Percentiles rank a stretch among this genome's conserved stretches.
Conservation (phyloP, 37 sponge, comb jelly and placozoan genomes). For the Aphrocallistes beatrix region DNA sequence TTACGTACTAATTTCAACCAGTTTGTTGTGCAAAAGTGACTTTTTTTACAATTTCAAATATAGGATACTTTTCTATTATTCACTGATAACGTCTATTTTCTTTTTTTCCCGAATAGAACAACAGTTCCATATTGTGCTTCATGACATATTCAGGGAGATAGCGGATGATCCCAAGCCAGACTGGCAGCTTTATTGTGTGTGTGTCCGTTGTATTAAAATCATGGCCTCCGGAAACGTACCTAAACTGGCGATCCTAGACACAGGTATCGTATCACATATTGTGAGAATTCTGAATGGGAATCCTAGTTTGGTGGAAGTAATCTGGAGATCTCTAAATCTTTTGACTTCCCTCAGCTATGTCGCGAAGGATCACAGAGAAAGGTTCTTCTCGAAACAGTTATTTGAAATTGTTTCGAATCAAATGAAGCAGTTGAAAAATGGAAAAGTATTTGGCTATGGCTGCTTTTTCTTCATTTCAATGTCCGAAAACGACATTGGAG, state of each 20-base stretch:
- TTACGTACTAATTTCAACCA: too few species aligned
- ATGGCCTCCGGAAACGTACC: constrained; percentile 48
- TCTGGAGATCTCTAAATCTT: background rate
- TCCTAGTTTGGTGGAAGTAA: background rate
- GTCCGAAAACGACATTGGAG: background rate
- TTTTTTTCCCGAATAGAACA: background rate
- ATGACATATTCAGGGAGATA: background rate
- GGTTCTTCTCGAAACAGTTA: background rate
- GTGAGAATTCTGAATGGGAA: background rate
- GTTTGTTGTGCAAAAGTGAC: too few species aligned
- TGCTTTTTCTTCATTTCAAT: background rate
- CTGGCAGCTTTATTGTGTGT: constrained; percentile 22
- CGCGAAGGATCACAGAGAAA: background rate
- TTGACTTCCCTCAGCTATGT: background rate
- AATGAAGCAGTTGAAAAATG: background rate
- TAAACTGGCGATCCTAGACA: constrained; percentile 18
- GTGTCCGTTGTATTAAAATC: constrained; percentile 59
- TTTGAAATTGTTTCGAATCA: background rate
- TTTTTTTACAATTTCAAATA: too few species aligned
- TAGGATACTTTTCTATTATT: too few species aligned
- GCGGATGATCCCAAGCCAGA: background rate
- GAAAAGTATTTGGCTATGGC: background rate
- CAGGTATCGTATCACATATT: background rate
- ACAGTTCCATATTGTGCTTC: background rate
- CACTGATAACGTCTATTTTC: too few species aligned